Base-by-base conservation (phyloP, 53 echinoderm and acorn worm species). In the Holothuria leucospilota region DNA sequence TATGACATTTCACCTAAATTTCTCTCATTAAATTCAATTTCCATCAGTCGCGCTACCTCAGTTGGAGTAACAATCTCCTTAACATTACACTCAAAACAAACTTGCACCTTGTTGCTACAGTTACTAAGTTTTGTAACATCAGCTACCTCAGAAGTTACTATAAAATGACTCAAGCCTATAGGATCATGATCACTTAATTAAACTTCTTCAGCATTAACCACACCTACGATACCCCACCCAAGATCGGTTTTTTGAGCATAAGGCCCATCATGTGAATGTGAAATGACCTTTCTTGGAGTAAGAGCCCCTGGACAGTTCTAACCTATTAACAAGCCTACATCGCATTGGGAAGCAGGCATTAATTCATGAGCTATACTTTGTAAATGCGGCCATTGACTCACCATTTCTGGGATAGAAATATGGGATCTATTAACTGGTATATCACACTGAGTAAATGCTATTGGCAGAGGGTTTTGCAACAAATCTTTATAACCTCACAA, bases 21-120 rank as follows among this genome's bases (percentile, higher is more conserved):
- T 46, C 77, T 40, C 26, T 75, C 77, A 49, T 75, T 75, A 75
- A 75, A 75, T 75, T 75, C 75, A 23, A 75, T 21, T 41, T 20
- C 75, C 49, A n/a, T n/a, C n/a, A n/a, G n/a, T n/a, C n/a, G n/a
- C n/a, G n/a, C n/a, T n/a, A n/a, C n/a, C n/a, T n/a, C n/a, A n/a
- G n/a, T n/a, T n/a, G n/a, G 46, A 0, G 49, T n/a, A n/a, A n/a
- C n/a, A n/a, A n/a, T n/a, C n/a, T n/a, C n/a, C n/a, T n/a, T n/a
- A n/a, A n/a, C n/a, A n/a, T n/a, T n/a, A n/a, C n/a, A n/a, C n/a
- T n/a, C n/a, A n/a, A n/a, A n/a, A n/a, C n/a, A n/a, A n/a, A n/a
- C n/a, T n/a, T n/a, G n/a, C n/a, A n/a, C n/a, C 12, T 51, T 18
- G 42, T 42, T 42, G 5, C 42, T 42, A 42, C 42, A 42, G 9